Evolutionary conservation across 2,888 invertebrate genomes (phyloP), one percentile per base, ranked within the genome.

Genomic region (Sicus ferrugineus): DNA sequence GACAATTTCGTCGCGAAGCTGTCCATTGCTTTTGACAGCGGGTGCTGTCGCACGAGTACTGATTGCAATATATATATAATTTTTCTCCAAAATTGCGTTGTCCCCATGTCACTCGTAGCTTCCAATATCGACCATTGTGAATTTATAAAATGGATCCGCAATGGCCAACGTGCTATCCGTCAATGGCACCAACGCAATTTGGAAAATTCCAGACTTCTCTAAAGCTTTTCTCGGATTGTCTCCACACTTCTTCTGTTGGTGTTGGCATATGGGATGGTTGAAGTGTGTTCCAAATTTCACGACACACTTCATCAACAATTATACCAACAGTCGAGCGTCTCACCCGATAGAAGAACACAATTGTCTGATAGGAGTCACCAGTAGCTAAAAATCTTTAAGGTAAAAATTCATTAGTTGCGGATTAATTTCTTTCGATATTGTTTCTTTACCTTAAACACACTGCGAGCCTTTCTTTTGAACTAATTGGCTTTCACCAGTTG

Each of bases 71-170:
- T n/a, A n/a, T n/a, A n/a, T n/a, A n/a, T n/a, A n/a, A n/a, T n/a
- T n/a, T n/a, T 56, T 67, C n/a, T 58, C 58, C 42, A 56, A 67
- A 46, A 42, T 67, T n/a, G 56, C 58, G 3, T 67, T 56, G 58
- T 67, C 58, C 30, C 65, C 50, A 48, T 64, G 64, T n/a, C n/a
- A 21, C 26, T 38, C 28, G 30, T 64, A 28, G 19, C 26, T 54
- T n/a, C 31, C 54, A 50, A 67, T 58, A 31, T 67, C 67, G 1
- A 66, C 66, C 38, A 66, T 19, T 42, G 34, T 38, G 7, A 56
- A 66, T 3, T 54, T 56, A 38, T 66, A 66, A 56, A 26, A 56
- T 5, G 66, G 56, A 66, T 66, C 66, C 26, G 54, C 56, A 34
- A 42, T 19, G 31, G 65, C 65, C 54, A 65, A 26, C 54, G 48